Evolutionary conservation across 37 sponge, comb jelly and placozoan genomes (phyloP).

Genomic region (Haliclona indistincta): DNA sequence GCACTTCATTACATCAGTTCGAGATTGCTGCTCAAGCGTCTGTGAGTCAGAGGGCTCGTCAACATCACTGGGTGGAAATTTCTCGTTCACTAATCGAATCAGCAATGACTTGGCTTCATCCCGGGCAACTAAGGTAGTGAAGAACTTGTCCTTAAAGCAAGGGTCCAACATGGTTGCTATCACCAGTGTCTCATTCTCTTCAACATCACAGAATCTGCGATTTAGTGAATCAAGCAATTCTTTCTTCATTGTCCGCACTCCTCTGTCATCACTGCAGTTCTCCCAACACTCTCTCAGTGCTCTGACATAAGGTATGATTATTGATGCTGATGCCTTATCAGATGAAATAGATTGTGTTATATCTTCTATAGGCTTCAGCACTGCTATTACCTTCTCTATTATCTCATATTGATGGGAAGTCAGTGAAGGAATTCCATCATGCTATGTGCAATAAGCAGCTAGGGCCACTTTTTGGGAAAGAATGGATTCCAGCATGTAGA

Average conservation of each 20-base stretch:
- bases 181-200: not conserved
- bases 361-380: slow-evolving; percentile 5
- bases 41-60: not conserved
- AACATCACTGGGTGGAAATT: not conserved
- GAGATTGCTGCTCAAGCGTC: not conserved
- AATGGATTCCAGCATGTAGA: slow-evolving; percentile 19
- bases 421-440: not conserved
- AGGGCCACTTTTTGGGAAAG: slow-evolving; percentile 25
- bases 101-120: slow-evolving; percentile 2
- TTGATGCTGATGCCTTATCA: not conserved
- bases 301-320: slow-evolving; percentile 6
- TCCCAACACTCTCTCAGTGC: not conserved
- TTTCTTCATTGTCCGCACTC: slow-evolving; percentile 23
- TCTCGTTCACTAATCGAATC: not conserved
- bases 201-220: slow-evolving; percentile 10
- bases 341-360: slow-evolving; percentile 23
- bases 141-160: slow-evolving; percentile 36
- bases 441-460: slow-evolving; percentile 11
- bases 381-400: not conserved
- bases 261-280: slow-evolving; percentile 3
- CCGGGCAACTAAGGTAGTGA: not conserved
- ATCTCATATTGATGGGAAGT: slow-evolving; percentile 3
- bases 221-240: slow-evolving; percentile 7
- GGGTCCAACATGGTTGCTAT: slow-evolving; percentile 10
- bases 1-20: slow-evolving; percentile 8